These are phyloP conservation scores for Drosophila pseudotakahashii DNA, from an alignment of 2,888 invertebrate genomes.

Conservation along the genomic window DNA sequence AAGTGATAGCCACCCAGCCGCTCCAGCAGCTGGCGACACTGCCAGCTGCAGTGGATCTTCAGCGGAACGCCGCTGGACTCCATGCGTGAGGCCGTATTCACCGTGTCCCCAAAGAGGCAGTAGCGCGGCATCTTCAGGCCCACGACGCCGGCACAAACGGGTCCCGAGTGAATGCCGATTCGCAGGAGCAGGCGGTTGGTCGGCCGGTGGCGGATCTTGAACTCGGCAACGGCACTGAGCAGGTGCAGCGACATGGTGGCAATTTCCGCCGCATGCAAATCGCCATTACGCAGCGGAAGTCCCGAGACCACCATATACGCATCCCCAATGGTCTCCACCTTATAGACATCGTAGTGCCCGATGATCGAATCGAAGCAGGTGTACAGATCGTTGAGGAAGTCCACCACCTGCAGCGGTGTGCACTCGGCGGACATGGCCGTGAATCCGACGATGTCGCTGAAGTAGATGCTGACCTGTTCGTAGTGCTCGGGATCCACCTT, in stretches of 20 bases:
- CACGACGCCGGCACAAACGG: constrained; percentile 96
- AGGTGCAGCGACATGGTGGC: constrained; percentile 96
- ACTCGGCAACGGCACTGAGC: constrained; percentile 92
- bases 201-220: constrained; percentile 94
- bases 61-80: constrained; percentile 93
- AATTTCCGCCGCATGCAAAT: constrained; percentile 95
- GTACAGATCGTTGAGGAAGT: constrained; percentile 96
- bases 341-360: constrained; percentile 96
- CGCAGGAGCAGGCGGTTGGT: constrained; percentile 92
- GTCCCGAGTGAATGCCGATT: constrained; percentile 96
- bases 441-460: constrained; percentile 97
- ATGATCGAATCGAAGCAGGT: constrained; percentile 97
- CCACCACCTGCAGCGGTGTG: constrained; percentile 95
- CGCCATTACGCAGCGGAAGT: constrained; percentile 94
- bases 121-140: constrained; percentile 97
- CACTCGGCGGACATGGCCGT: constrained; percentile 96
- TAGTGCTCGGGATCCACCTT: constrained; percentile 96
- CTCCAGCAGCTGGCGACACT: constrained; percentile 89
- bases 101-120: constrained; percentile 96
- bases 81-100: constrained; percentile 95
- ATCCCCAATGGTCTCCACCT: constrained; percentile 96
- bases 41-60: constrained; percentile 92
- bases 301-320: constrained; percentile 97
- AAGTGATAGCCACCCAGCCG: constrained; percentile 90
- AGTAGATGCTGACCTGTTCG: constrained; percentile 94